Base-by-base conservation (phyloP, 1,140 invertebrate genomes). In the Drosophila kepulauana region DNA sequence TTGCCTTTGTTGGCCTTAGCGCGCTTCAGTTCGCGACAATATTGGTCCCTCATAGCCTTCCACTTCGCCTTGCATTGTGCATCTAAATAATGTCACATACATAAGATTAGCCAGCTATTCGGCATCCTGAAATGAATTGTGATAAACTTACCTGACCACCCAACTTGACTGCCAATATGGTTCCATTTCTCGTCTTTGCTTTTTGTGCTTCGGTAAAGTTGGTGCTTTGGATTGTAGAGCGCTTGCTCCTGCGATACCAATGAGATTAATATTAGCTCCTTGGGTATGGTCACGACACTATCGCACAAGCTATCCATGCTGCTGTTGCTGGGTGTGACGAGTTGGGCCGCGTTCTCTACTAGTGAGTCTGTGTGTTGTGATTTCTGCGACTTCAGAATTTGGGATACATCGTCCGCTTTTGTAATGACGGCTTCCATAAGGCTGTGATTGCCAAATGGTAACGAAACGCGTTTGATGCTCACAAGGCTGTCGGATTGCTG, bases 31-130 rank as follows among this genome's bases (percentile, higher is more conserved):
- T 92, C 91, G 1, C 91, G 80, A 15, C 91, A 92, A 67, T 92
- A 92, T 77, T 92, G 91, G 48, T 92, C 91, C 33, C 91, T 59
- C 78, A 92, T 78, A 0, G 91, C 91, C 48, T 92, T 92, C 91
- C 91, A 92, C 20, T 92, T 92, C 3, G 85, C 79, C 74, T 92
- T 92, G 67, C 91, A 92, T 71, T 92, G 88, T 2, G 43, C 43
- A 28, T 78, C 91, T 92, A 20, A 35, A 45, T 2, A 25, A 25
- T 25, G 20, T 25, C 20, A 25, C 3, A 4, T 10, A 3, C 7
- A 11, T 6, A 5, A 51, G 13, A 5, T 46, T 20, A 71, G 20
- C 16, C 70, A 20, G 16, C 4, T 8, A 16, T 51, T 41, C 3
- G n/a, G 16, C n/a, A 46, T 28, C 20, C 20, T 25, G 11, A 3